Evolutionary conservation across 2,888 invertebrate species (phyloP).

Genomic region (Spodoptera littoralis): DNA sequence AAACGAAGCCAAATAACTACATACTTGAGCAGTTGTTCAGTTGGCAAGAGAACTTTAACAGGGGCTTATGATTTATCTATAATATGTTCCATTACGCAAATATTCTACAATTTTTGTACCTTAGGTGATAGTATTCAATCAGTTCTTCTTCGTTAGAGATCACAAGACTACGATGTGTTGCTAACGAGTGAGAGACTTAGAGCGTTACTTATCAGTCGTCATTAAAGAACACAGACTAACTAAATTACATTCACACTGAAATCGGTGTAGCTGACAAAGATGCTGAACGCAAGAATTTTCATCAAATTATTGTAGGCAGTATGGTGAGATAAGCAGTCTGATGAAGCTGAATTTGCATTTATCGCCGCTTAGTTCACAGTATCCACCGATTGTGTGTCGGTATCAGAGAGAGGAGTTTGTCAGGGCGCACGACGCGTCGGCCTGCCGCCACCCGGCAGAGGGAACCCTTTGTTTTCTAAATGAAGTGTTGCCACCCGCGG

Average conservation of each 20-base stretch:
- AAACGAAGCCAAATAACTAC: too few species aligned
- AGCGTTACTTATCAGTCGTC: not conserved
- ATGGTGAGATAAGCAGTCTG: conserved; percentile 3
- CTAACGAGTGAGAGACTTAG: too few species aligned
- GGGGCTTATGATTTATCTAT: too few species aligned
- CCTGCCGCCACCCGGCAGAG: conserved; percentile 36
- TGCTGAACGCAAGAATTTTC: conserved; percentile 2
- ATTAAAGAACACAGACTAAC: conserved; percentile 15
- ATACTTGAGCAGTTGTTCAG: too few species aligned
- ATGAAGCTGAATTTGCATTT: conserved; percentile 14
- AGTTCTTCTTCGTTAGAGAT: too few species aligned
- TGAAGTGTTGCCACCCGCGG: conserved; percentile 61
- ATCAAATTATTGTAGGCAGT: conserved; percentile 2
- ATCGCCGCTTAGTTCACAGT: conserved; percentile 22
- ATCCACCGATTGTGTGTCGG: conserved; percentile 45
- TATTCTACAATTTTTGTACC: too few species aligned
- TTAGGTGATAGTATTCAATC: too few species aligned
- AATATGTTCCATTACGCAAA: too few species aligned
- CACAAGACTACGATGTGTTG: too few species aligned
- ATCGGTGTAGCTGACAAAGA: conserved; percentile 9
- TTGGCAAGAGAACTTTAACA: too few species aligned
- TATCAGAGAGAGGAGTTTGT: conserved; percentile 57
- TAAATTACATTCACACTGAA: conserved; percentile 19
- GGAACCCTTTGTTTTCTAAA: conserved; percentile 67
- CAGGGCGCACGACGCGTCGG: conserved; percentile 47